Conservation (phyloP, 2,113 vertebrate genomes). For the Lophius piscatorius region DNA sequence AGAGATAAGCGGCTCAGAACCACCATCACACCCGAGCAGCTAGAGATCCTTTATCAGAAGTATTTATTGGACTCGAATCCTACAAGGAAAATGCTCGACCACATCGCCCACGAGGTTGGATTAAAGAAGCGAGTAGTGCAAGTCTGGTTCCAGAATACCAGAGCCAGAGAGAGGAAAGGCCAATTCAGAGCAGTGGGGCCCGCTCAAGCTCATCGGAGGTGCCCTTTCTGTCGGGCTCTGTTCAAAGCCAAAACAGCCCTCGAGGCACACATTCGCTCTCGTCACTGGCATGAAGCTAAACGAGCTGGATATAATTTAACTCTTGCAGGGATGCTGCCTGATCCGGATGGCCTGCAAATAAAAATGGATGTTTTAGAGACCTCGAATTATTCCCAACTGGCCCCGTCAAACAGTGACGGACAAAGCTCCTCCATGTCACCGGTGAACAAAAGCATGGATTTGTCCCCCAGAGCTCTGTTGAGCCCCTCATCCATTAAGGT, state of each 20-base stretch:
- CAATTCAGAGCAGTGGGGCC: conserved; percentile 97
- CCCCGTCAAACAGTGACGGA: conserved; percentile 85
- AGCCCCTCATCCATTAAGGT: conserved; percentile 98
- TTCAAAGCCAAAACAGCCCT: conserved; percentile 99
- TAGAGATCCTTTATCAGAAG: conserved; percentile 98
- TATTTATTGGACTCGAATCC: conserved; percentile 98
- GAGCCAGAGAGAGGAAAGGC: conserved; percentile 95
- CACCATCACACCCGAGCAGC: conserved; percentile 98
- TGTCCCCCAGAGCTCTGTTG: conserved; percentile 91
- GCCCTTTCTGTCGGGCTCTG: conserved; percentile 96
- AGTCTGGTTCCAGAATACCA: conserved; percentile 99
- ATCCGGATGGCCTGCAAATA: conserved; percentile 90
- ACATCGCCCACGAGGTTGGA: conserved; percentile 98
- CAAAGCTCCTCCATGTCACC: conserved; percentile 94
- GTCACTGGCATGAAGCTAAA: conserved; percentile 99
- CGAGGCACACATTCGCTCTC: conserved; percentile 97
- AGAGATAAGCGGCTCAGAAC: conserved; percentile 96
- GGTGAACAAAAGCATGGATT: conserved; percentile 91
- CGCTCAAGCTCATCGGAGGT: conserved; percentile 94
- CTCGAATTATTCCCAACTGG: conserved; percentile 86
- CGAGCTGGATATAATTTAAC: conserved; percentile 95
- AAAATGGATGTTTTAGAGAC: conserved; percentile 93
- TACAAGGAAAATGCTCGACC: conserved; percentile 98
- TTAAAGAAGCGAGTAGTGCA: conserved; percentile 99
- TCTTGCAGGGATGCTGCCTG: conserved; percentile 90